Conservation (phyloP, 2,888 invertebrate species). For the Strigamia transsilvanica region DNA sequence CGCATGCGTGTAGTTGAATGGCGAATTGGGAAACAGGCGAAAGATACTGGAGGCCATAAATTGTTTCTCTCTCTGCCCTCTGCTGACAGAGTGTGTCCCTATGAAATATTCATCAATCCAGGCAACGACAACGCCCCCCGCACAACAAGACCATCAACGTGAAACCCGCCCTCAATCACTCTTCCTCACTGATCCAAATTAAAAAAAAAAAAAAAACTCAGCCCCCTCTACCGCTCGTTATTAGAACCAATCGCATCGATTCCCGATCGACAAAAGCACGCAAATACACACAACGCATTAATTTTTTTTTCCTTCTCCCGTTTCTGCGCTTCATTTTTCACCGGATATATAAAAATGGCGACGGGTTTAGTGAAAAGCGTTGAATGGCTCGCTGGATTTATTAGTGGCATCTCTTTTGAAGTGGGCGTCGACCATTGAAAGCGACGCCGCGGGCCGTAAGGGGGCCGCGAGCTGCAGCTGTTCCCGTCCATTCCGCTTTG, state of each 20-base stretch:
- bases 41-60: constrained; percentile 26
- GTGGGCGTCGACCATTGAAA: constrained; percentile 30
- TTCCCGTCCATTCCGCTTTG: neutral
- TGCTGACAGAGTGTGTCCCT: constrained; percentile 26
- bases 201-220: neutral
- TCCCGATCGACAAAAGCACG: neutral
- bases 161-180: constrained; percentile 2
- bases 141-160: neutral
- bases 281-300: neutral
- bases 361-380: constrained; percentile 5
- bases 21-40: constrained; percentile 16
- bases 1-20: constrained; percentile 30
- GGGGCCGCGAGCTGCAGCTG: constrained; percentile 30
- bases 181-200: neutral
- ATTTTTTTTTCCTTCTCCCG: neutral
- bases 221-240: neutral
- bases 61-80: constrained; percentile 26
- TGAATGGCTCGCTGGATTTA: constrained; percentile 30
- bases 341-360: neutral
- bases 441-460: constrained; percentile 19
- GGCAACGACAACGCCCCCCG: neutral
- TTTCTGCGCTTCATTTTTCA: neutral
- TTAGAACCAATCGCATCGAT: neutral
- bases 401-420: constrained; percentile 30
- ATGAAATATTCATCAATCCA: constrained; percentile 21